Conservation (phyloP, 2,113 vertebrate species). For the Oryzias celebensis region DNA sequence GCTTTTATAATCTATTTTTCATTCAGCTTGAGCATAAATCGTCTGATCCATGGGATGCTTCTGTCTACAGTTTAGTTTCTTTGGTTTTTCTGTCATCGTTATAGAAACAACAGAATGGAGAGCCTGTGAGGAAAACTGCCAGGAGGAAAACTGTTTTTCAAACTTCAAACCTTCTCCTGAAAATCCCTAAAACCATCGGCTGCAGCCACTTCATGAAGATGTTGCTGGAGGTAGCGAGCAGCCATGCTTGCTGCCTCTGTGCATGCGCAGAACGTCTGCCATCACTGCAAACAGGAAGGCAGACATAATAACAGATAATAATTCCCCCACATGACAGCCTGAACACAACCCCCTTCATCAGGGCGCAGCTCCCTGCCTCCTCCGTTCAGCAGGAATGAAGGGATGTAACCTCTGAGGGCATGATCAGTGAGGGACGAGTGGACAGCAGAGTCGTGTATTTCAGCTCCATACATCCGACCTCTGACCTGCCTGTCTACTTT, state of each 20-base stretch:
- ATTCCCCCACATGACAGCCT: conserved; percentile 8
- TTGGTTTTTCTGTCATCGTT: neutral
- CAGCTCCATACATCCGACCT: conserved; percentile 39
- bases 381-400: conserved; percentile 12
- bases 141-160: no score
- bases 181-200: no score
- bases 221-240: neutral
- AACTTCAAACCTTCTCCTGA: neutral
- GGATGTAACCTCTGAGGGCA: conserved; percentile 19
- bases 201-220: neutral
- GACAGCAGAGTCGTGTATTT: conserved; percentile 27
- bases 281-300: conserved; percentile 1
- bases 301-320: conserved; percentile 27
- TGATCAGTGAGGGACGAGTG: conserved; percentile 2
- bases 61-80: neutral
- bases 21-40: no score
- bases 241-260: neutral
- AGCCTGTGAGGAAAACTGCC: no score
- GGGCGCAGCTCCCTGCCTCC: conserved; percentile 18
- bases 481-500: conserved; percentile 28
- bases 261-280: neutral
- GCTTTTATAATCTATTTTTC: no score
- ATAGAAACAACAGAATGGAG: no score
- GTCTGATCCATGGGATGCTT: no score
- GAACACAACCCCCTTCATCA: conserved; percentile 16